Evolutionary conservation across 2,113 vertebrate genomes (phyloP).

Genomic region (Gasterosteus nipponicus): DNA sequence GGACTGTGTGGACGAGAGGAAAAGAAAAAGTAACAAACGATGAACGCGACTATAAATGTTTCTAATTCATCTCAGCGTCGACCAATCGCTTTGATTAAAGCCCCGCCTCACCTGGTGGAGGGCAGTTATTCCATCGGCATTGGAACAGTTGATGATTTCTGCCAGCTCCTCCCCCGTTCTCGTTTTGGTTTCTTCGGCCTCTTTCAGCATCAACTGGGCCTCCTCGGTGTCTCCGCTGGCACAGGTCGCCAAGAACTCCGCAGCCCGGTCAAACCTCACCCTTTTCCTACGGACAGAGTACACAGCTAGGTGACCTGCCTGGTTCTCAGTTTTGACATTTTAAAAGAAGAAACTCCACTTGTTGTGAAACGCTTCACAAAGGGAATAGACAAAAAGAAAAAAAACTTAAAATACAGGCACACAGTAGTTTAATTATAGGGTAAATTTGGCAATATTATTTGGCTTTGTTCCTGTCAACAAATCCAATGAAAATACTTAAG

Average conservation of each 20-base stretch:
- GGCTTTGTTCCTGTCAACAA: neutral
- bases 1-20: conserved; percentile 78
- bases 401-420: neutral
- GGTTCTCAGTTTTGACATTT: neutral
- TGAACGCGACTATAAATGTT: neutral
- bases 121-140: conserved; percentile 91
- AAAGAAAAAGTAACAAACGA: neutral
- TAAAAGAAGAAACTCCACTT: neutral
- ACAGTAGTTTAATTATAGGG: neutral
- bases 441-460: neutral
- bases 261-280: conserved; percentile 88
- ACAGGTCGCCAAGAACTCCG: conserved; percentile 90
- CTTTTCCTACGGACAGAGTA: conserved; percentile 67
- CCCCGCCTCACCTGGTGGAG: conserved; percentile 85
- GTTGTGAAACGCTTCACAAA: neutral
- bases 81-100: neutral
- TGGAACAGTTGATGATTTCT: conserved; percentile 84
- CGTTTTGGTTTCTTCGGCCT: conserved; percentile 55
- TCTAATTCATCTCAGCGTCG: neutral
- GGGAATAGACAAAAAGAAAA: neutral
- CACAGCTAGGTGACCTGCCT: neutral
- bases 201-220: conserved; percentile 85
- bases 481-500: neutral
- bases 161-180: conserved; percentile 23
- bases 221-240: conserved; percentile 88